Conservation (phyloP, 2,797 vertebrate genomes). For the Scyliorhinus canicula region DNA sequence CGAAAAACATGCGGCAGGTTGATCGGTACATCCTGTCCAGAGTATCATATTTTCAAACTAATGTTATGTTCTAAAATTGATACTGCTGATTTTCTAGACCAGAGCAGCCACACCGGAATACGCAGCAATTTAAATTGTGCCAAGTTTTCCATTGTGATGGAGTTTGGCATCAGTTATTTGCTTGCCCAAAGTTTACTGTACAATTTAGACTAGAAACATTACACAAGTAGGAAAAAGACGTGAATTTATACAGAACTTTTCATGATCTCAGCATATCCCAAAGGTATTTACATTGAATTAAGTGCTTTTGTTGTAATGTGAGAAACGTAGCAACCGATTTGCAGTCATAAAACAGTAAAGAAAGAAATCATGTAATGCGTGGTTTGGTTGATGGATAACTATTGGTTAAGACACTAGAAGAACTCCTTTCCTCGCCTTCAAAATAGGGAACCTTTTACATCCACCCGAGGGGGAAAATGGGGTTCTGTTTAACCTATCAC, state of each 20-base stretch:
- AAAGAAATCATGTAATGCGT: neutral
- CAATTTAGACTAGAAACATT: neutral
- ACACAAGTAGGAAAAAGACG: neutral
- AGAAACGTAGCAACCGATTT: neutral
- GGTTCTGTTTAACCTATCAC: neutral
- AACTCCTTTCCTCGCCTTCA: neutral
- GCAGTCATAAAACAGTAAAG: neutral
- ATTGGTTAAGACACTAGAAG: neutral
- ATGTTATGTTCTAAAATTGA: neutral
- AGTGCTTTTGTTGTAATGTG: neutral
- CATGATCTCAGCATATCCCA: neutral
- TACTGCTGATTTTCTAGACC: neutral
- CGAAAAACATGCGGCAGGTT: no score
- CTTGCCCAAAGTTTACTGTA: neutral
- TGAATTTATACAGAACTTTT: neutral
- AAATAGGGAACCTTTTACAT: neutral
- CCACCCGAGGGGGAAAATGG: neutral
- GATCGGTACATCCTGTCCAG: no score
- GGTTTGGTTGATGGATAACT: neutral
- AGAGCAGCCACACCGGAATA: neutral
- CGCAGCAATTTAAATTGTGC: neutral
- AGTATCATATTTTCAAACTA: neutral
- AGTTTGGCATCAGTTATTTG: neutral
- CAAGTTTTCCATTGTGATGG: neutral
- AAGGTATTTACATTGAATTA: neutral